phyloP scores from a whole-genome alignment of 2,113 vertebrate species.

The Patagioenas fasciata region DNA sequence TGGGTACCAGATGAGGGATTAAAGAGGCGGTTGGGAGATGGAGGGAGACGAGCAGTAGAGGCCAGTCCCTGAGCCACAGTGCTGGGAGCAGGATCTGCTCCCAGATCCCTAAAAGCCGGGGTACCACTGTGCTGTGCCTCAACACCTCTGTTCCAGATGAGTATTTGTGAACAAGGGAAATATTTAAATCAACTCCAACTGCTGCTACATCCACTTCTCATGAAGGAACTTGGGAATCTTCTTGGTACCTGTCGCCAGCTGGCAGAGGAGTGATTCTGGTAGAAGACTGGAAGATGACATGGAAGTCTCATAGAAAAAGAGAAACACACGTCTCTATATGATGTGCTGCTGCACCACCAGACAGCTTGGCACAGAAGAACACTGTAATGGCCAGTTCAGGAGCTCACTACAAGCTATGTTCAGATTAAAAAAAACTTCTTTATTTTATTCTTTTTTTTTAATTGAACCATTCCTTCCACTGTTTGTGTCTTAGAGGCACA shows the following conservation, averaged over 20 bases:
- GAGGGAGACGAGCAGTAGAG: background rate
- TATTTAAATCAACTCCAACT: background rate
- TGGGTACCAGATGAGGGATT: background rate
- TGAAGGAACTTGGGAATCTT: background rate
- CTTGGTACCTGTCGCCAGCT: background rate
- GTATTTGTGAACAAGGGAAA: background rate
- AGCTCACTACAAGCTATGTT: background rate
- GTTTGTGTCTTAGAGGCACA: background rate
- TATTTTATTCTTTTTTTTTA: background rate
- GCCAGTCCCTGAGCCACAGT: background rate
- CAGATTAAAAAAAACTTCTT: background rate
- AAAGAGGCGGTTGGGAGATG: rapidly evolving
- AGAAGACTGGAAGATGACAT: background rate
- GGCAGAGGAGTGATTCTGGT: background rate
- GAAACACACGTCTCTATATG: rapidly evolving
- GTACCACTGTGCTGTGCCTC: rapidly evolving
- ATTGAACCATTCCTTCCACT: background rate
- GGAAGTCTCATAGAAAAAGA: background rate
- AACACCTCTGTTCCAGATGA: background rate
- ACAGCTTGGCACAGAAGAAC: background rate
- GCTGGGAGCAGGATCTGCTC: background rate
- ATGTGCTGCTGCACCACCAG: background rate
- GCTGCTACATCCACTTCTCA: background rate
- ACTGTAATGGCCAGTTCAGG: background rate
- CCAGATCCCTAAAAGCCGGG: rapidly evolving